Conservation (phyloP, 1,140 invertebrate genomes). For the Apis florea region DNA sequence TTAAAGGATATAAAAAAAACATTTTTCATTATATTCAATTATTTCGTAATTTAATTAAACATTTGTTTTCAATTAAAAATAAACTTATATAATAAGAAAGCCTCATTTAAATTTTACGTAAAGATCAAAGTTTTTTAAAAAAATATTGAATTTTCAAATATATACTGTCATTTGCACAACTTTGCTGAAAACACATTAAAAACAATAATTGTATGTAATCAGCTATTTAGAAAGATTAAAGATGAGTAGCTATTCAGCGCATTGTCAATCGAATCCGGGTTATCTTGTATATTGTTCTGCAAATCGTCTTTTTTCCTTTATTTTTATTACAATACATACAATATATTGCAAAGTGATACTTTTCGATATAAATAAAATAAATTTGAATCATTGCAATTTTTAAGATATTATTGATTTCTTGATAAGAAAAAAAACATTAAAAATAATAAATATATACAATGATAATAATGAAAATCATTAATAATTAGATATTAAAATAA, state of each 20-base stretch:
- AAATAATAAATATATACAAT: too few species aligned
- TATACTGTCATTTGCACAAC: neutral
- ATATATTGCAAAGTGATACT: too few species aligned
- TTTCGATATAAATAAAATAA: neutral
- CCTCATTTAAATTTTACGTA: neutral
- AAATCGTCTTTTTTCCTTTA: slow-evolving; percentile 3
- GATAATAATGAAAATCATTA: neutral
- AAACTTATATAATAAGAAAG: neutral
- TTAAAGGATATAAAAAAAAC: too few species aligned
- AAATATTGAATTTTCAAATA: neutral
- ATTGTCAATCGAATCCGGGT: slow-evolving; percentile 26
- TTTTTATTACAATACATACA: neutral
- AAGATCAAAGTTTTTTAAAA: neutral
- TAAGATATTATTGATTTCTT: too few species aligned
- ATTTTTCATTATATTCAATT: too few species aligned
- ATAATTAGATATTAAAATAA: too few species aligned
- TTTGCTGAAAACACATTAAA: slow-evolving; percentile 7
- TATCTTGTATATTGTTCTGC: slow-evolving; percentile 34
- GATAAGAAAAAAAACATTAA: too few species aligned
- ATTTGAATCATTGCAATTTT: neutral
- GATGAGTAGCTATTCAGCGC: neutral
- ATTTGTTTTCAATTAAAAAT: too few species aligned
- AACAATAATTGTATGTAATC: slow-evolving; percentile 23
- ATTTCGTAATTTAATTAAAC: too few species aligned
- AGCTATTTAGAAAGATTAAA: slow-evolving; percentile 22